phyloP scores from a whole-genome alignment of 2,113 vertebrate genomes.

The Triplophysa siluroides region DNA sequence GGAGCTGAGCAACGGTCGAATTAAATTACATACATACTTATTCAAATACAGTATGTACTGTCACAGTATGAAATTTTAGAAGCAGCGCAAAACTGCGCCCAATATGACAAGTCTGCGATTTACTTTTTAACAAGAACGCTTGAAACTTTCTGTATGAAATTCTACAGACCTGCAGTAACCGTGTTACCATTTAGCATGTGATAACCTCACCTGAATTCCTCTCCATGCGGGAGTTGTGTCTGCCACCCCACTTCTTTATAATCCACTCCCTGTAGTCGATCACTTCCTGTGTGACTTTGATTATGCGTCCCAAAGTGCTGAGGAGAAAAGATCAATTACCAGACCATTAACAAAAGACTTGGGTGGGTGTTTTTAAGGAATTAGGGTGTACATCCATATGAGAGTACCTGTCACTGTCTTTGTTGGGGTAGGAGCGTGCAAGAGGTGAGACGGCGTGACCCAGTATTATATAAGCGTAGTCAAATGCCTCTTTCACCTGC shows the following conservation, averaged over 20 bases:
- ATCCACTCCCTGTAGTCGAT: constrained; percentile 96
- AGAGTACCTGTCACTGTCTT: constrained; percentile 89
- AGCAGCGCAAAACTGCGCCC: too few species aligned
- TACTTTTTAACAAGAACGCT: too few species aligned
- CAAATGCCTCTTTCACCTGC: constrained; percentile 97
- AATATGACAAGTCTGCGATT: too few species aligned
- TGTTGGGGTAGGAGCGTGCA: constrained; percentile 94
- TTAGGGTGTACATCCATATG: neutral
- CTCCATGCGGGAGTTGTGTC: constrained; percentile 61
- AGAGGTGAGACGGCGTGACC: constrained; percentile 93
- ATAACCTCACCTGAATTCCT: constrained; percentile 61
- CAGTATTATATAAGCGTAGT: constrained; percentile 94
- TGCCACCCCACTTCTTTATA: constrained; percentile 90
- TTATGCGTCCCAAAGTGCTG: constrained; percentile 96
- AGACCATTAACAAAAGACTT: neutral
- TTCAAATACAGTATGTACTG: too few species aligned
- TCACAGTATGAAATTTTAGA: too few species aligned
- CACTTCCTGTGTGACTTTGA: constrained; percentile 94
- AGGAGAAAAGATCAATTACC: constrained; percentile 3
- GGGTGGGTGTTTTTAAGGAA: too few species aligned
- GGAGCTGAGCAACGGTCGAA: too few species aligned
- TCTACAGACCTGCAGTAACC: too few species aligned
- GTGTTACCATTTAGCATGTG: too few species aligned
- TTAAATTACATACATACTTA: too few species aligned
- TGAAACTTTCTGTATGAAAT: too few species aligned